A percentile compares a stretch with the other conserved stretches of the same genome.
Evolutionary conservation across 2,888 invertebrate species (phyloP).

Genomic region (Fissipunctia ypsillon): DNA sequence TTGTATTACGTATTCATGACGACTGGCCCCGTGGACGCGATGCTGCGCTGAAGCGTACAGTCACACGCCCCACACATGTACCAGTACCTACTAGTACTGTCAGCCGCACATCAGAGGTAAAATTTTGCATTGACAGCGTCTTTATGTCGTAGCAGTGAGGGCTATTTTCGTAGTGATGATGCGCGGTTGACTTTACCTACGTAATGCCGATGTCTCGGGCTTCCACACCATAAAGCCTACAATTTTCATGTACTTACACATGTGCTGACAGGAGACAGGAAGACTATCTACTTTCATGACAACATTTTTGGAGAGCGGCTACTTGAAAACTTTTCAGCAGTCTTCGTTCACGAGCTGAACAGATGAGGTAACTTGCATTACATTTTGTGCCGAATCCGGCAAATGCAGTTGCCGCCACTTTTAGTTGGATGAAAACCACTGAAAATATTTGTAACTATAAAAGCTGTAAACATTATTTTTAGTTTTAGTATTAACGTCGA

Average conservation of each 20-base stretch:
- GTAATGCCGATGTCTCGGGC: constrained; percentile 1
- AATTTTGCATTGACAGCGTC: not conserved
- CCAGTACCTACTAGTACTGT: constrained; percentile 17
- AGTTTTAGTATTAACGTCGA: not conserved
- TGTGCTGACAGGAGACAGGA: not conserved
- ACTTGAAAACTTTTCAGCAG: constrained; percentile 4
- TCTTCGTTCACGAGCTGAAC: not conserved
- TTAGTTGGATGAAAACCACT: not conserved
- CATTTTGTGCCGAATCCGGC: not conserved
- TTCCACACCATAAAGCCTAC: constrained; percentile 17
- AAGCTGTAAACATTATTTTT: not conserved
- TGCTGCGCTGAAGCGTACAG: constrained; percentile 69
- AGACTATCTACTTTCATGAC: not conserved
- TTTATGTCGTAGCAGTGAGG: not conserved
- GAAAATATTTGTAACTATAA: not conserved
- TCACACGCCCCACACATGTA: constrained; percentile 57
- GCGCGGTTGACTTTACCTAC: not conserved
- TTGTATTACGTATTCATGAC: constrained; percentile 90
- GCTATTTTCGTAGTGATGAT: not conserved
- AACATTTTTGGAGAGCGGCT: not conserved
- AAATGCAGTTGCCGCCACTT: not conserved
- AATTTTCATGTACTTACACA: constrained; percentile 23
- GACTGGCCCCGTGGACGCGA: constrained; percentile 82
- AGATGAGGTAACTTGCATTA: not conserved
- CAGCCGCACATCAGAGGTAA: not conserved